A percentile compares a stretch with the other conserved stretches of the same genome.
These are phyloP conservation scores for Ellobius talpinus DNA, from an alignment of 2,113 vertebrate genomes.

Conservation along the genomic window DNA sequence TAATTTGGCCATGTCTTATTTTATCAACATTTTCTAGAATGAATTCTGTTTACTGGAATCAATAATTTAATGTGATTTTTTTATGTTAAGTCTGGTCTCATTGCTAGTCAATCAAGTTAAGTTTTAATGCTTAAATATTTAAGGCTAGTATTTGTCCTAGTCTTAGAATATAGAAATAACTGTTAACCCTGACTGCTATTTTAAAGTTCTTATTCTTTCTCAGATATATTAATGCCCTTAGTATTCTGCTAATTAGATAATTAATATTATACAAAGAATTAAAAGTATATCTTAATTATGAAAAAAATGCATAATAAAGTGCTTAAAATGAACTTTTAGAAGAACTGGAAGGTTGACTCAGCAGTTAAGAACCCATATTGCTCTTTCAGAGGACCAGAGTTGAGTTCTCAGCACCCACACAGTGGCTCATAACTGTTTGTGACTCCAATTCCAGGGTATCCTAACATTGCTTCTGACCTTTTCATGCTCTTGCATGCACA, in stretches of 20 bases:
- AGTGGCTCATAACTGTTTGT: neutral
- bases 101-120: neutral
- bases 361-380: neutral
- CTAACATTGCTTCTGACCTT: neutral
- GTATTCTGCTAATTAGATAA: conserved; percentile 40
- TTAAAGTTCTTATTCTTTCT: neutral
- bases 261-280: conserved; percentile 36
- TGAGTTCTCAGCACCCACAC: too few species aligned
- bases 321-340: neutral
- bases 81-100: neutral
- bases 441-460: neutral
- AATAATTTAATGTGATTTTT: neutral
- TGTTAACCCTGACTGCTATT: neutral
- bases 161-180: conserved; percentile 6
- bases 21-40: conserved; percentile 13
- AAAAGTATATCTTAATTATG: neutral
- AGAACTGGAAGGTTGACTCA: neutral
- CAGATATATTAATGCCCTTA: conserved; percentile 24
- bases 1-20: neutral
- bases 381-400: neutral
- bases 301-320: neutral
- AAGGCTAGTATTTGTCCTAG: neutral
- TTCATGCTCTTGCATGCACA: neutral
- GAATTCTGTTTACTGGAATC: conserved; percentile 32
- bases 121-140: conserved; percentile 11